Conservation (phyloP, 2,888 invertebrate genomes). For the Drosophila neutralis region DNA sequence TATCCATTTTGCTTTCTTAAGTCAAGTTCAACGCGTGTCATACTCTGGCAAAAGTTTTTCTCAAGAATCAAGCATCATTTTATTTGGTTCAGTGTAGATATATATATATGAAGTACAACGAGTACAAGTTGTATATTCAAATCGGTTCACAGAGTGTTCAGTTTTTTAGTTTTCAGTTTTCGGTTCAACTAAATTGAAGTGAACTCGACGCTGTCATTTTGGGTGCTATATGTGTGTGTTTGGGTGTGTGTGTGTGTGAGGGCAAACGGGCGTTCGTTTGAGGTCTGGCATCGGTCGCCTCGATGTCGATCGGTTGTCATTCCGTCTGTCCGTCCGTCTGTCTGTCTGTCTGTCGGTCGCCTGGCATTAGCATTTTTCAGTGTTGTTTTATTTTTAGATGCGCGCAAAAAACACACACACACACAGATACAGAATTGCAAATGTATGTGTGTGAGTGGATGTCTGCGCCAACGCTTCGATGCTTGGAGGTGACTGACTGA, state of each 20-base stretch:
- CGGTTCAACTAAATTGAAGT: slow-evolving; percentile 69
- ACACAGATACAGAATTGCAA: slow-evolving; percentile 42
- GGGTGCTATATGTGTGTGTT: slow-evolving; percentile 40
- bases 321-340: slow-evolving; percentile 8
- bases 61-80: background rate
- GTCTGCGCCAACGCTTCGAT: slow-evolving; percentile 69
- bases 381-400: slow-evolving; percentile 79
- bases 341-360: slow-evolving; percentile 53
- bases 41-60: background rate
- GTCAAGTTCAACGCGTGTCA: too few species aligned
- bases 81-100: slow-evolving; percentile 38
- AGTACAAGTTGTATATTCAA: slow-evolving; percentile 62
- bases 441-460: slow-evolving; percentile 26
- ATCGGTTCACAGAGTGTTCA: slow-evolving; percentile 55
- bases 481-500: slow-evolving; percentile 71
- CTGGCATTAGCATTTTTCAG: slow-evolving; percentile 79
- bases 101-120: slow-evolving; percentile 8
- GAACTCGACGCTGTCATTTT: slow-evolving; percentile 78
- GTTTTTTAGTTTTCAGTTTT: slow-evolving; percentile 40
- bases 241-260: slow-evolving; percentile 62
- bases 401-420: slow-evolving; percentile 64
- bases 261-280: slow-evolving; percentile 78
- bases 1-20: background rate
- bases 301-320: slow-evolving; percentile 73
- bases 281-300: slow-evolving; percentile 76